Percentiles rank a stretch among this genome's conserved stretches.
phyloP scores from a whole-genome alignment of 2,113 vertebrate species.

The Arenaria interpres region DNA sequence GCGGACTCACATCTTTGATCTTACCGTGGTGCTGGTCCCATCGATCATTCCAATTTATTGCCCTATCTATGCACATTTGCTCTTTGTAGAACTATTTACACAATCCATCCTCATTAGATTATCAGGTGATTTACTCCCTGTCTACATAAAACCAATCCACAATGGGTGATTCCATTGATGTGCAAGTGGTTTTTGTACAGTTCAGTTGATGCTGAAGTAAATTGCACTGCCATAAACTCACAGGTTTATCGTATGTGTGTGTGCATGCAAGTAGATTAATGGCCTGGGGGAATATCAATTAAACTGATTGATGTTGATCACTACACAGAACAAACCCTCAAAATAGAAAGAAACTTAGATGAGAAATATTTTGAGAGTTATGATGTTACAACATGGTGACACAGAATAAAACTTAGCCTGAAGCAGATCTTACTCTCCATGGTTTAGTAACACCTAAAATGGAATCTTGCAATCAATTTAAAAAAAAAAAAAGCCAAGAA shows the following conservation, averaged over 20 bases:
- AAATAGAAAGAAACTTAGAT: background rate
- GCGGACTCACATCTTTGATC: slow-evolving; percentile 7
- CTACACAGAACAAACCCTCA: background rate
- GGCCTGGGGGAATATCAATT: background rate
- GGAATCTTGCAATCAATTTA: background rate
- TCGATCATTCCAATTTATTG: slow-evolving; percentile 26
- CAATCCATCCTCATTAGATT: slow-evolving; percentile 44
- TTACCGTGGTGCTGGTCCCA: background rate
- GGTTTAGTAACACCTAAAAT: background rate
- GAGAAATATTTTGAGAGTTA: background rate
- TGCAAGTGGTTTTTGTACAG: background rate
- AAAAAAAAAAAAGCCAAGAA: background rate
- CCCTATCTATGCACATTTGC: slow-evolving; percentile 34
- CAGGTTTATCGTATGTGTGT: background rate
- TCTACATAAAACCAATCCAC: background rate
- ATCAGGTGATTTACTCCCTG: slow-evolving; percentile 31
- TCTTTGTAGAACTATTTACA: background rate
- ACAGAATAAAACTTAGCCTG: background rate
- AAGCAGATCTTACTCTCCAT: background rate
- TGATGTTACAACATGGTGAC: background rate
- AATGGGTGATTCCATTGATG: background rate
- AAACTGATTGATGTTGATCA: background rate
- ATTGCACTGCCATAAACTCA: background rate
- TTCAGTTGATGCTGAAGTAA: background rate
- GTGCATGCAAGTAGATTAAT: background rate